Percentiles rank a stretch among this genome's conserved stretches.
These are phyloP conservation scores for Acrossocheilus fasciatus DNA, from an alignment of 2,797 vertebrate species.

Conservation along the genomic window DNA sequence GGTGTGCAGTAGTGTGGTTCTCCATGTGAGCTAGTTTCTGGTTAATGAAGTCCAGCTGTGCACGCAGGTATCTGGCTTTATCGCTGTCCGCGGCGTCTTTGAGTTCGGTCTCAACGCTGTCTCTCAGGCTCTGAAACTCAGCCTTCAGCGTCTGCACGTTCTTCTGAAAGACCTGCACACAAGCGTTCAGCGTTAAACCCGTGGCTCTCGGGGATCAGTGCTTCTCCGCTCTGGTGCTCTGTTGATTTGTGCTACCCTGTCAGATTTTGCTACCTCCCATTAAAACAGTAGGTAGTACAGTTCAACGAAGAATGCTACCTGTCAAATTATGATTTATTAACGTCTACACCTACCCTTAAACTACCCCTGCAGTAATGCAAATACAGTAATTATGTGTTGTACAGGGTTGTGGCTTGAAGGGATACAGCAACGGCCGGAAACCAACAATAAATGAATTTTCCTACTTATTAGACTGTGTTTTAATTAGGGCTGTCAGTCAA, in stretches of 20 bases:
- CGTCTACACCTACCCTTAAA: too few species aligned
- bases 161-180: conserved; percentile 80
- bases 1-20: conserved; percentile 84
- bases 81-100: conserved; percentile 85
- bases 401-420: background rate
- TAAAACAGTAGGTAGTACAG: too few species aligned
- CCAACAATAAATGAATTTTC: too few species aligned
- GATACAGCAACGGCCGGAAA: too few species aligned
- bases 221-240: too few species aligned
- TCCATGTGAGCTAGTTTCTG: conserved; percentile 88
- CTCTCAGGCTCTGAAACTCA: conserved; percentile 84
- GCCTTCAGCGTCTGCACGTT: conserved; percentile 83
- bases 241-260: too few species aligned
- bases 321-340: too few species aligned
- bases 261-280: too few species aligned
- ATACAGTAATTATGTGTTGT: background rate
- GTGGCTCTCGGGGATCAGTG: background rate
- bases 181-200: background rate
- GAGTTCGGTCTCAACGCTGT: conserved; percentile 76
- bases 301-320: too few species aligned
- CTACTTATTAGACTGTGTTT: too few species aligned
- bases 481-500: too few species aligned
- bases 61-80: conserved; percentile 89
- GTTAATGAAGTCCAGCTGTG: conserved; percentile 84
- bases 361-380: background rate